Evolutionary conservation across 2,113 vertebrate species (phyloP).

Genomic region (Notothenia coriiceps): DNA sequence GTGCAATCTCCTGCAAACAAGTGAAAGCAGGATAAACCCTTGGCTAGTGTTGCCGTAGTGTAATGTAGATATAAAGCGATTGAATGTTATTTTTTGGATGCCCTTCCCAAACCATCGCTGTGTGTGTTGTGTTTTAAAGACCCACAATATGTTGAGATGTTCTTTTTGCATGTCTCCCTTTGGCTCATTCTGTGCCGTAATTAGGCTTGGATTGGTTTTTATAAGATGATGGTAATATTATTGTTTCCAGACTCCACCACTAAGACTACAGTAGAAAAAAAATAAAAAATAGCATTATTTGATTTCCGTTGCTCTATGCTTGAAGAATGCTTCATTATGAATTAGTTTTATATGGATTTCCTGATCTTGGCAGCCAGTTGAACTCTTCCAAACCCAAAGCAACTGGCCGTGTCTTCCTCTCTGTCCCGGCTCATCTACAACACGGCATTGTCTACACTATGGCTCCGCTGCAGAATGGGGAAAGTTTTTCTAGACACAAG

Average conservation of each 20-base stretch:
- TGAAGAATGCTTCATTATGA: conserved; percentile 52
- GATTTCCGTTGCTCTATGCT: conserved; percentile 39
- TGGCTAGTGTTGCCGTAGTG: conserved; percentile 18
- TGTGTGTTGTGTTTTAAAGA: conserved; percentile 41
- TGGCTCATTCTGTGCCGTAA: conserved; percentile 58
- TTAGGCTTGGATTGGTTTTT: conserved; percentile 53
- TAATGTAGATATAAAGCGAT: conserved; percentile 50
- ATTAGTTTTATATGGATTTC: conserved; percentile 48
- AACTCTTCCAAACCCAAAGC: conserved; percentile 55
- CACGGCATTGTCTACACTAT: conserved; percentile 46
- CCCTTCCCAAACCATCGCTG: conserved; percentile 21
- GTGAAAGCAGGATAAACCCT: conserved; percentile 67
- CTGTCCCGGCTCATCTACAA: conserved; percentile 31
- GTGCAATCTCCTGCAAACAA: conserved; percentile 61
- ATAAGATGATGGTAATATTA: conserved; percentile 42
- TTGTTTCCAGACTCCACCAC: conserved; percentile 52
- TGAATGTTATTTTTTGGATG: conserved; percentile 34
- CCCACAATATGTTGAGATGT: conserved; percentile 35
- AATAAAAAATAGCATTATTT: conserved; percentile 41
- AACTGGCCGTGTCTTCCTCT: conserved; percentile 36
- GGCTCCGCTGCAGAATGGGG: conserved; percentile 53
- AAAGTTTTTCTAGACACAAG: conserved; percentile 63
- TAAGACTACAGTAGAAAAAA: conserved; percentile 45
- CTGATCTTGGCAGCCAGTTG: conserved; percentile 49
- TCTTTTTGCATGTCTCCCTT: conserved; percentile 43